Conservation (phyloP, 2,888 invertebrate genomes). For the Pristionchus japonicus region DNA sequence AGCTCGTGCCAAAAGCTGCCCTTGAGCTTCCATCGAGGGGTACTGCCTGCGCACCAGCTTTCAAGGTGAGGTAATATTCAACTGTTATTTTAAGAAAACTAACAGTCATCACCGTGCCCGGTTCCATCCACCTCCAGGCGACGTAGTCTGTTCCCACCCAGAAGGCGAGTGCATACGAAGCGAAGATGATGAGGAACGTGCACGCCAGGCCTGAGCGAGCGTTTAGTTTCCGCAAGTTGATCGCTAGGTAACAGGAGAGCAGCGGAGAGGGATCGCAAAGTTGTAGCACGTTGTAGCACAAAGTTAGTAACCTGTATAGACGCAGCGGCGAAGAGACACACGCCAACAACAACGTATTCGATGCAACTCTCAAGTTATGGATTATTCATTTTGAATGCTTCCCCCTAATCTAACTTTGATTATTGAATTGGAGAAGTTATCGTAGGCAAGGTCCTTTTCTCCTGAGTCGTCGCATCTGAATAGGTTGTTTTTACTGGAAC, state of each 20-base stretch:
- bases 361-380: slow-evolving; percentile 53
- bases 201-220: slow-evolving; percentile 65
- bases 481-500: background rate
- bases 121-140: slow-evolving; percentile 48
- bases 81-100: no score
- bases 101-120: slow-evolving; percentile 54
- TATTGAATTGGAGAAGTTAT: slow-evolving; percentile 55
- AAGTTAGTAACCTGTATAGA: slow-evolving; percentile 66
- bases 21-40: no score
- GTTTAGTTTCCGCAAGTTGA: no score
- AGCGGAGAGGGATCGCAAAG: no score
- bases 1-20: no score
- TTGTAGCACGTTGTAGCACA: no score
- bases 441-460: slow-evolving; percentile 45
- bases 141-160: slow-evolving; percentile 64
- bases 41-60: no score
- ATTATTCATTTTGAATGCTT: background rate
- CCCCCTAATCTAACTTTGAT: slow-evolving; percentile 40
- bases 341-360: slow-evolving; percentile 62
- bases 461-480: slow-evolving; percentile 28
- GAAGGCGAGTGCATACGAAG: slow-evolving; percentile 67
- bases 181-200: slow-evolving; percentile 73
- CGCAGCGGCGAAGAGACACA: slow-evolving; percentile 59
- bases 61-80: no score
- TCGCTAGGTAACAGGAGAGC: no score